A percentile compares a stretch with the other conserved stretches of the same genome.
Conservation (phyloP, 2,888 invertebrate species). For the Meliscaeva auricollis region DNA sequence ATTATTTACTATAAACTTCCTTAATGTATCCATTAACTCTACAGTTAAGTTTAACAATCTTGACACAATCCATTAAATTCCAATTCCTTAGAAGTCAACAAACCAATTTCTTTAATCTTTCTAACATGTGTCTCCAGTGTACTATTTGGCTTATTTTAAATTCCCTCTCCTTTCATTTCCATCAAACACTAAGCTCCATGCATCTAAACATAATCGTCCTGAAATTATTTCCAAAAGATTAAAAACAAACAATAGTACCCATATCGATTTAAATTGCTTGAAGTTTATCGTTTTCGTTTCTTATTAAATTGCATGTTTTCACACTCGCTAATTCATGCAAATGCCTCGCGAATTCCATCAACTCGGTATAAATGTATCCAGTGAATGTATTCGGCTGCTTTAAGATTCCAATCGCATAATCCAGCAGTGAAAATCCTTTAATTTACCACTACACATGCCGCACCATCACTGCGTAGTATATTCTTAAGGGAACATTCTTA, state of each 20-base stretch:
- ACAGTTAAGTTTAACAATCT: no score
- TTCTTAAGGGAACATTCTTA: conserved; percentile 1
- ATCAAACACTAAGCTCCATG: no score
- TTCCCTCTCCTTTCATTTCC: no score
- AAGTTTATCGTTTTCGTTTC: conserved; percentile 24
- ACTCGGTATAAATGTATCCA: not conserved
- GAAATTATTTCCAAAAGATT: not conserved
- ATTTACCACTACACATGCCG: conserved; percentile 33
- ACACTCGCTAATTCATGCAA: conserved; percentile 65
- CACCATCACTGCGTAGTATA: not conserved
- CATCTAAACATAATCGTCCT: not conserved
- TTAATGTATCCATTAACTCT: no score
- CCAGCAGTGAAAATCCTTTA: conserved; percentile 51
- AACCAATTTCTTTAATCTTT: no score
- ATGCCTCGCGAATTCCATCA: conserved; percentile 40
- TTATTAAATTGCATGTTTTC: conserved; percentile 55
- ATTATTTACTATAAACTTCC: no score
- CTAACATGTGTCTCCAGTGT: no score
- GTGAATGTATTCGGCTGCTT: conserved; percentile 9
- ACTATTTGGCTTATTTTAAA: no score
- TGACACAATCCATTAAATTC: no score
- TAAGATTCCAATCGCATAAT: conserved; percentile 70
- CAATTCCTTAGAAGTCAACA: no score
- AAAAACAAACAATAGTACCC: not conserved
- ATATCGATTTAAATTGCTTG: conserved; percentile 10